These are phyloP conservation scores for Diarsia dahlii DNA, from an alignment of 2,888 invertebrate species.

Conservation along the genomic window DNA sequence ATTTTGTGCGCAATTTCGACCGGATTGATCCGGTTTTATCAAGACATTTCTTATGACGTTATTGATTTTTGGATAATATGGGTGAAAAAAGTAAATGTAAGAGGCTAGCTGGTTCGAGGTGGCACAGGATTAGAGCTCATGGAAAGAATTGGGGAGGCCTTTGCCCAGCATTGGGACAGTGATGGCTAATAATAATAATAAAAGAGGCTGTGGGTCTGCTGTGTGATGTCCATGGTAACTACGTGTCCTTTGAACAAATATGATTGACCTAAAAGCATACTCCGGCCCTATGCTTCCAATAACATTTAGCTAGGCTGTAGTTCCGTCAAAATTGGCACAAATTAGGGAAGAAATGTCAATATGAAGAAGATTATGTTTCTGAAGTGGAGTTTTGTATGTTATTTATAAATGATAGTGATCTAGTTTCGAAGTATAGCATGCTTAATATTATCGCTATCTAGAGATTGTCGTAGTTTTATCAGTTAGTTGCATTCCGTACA, in stretches of 20 bases:
- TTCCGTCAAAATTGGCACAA: background rate
- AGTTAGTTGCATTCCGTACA: background rate
- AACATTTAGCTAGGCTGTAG: background rate
- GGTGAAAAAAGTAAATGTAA: too few relatives aligned
- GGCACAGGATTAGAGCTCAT: too few relatives aligned
- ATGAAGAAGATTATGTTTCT: background rate
- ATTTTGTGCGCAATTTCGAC: background rate
- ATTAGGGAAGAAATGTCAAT: background rate
- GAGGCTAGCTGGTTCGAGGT: too few relatives aligned
- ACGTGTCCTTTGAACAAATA: too few relatives aligned
- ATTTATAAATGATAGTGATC: background rate
- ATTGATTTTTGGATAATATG: too few relatives aligned
- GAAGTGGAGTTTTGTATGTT: too few relatives aligned
- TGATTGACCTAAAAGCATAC: background rate
- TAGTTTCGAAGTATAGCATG: slow-evolving; percentile 3
- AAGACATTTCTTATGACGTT: background rate
- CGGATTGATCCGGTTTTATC: background rate
- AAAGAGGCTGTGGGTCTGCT: too few relatives aligned
- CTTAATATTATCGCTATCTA: slow-evolving; percentile 3
- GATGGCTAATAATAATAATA: too few relatives aligned
- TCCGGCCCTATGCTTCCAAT: background rate
- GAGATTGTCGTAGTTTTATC: background rate
- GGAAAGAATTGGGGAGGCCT: too few relatives aligned
- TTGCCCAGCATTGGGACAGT: too few relatives aligned
- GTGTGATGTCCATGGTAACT: too few relatives aligned